These are phyloP conservation scores for Pseudococcus viburni DNA, from an alignment of 2,888 invertebrate species.

Conservation along the genomic window DNA sequence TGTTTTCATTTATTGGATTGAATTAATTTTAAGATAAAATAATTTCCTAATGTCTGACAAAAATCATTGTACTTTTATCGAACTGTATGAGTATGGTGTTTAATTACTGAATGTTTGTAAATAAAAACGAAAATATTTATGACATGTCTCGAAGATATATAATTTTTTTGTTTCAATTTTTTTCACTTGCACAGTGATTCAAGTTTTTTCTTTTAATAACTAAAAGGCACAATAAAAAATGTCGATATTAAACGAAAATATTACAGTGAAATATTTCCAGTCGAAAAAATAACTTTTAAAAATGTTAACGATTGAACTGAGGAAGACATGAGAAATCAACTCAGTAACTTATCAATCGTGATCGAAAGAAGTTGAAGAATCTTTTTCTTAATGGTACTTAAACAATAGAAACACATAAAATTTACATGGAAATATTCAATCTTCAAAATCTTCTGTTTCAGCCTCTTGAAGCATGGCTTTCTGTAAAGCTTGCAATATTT, in stretches of 20 bases:
- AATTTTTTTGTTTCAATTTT: not conserved
- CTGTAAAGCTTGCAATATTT: constrained; percentile 59
- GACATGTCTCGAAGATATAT: not conserved
- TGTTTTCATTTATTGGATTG: not conserved
- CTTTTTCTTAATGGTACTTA: not conserved
- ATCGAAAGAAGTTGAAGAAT: not conserved
- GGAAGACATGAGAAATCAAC: too few relatives aligned
- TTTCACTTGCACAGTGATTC: not conserved
- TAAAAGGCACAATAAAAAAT: not conserved
- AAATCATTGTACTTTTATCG: not conserved
- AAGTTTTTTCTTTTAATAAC: not conserved
- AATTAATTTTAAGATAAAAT: not conserved
- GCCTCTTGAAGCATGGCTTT: constrained; percentile 60
- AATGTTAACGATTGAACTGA: too few relatives aligned
- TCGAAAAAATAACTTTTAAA: too few relatives aligned
- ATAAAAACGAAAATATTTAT: not conserved
- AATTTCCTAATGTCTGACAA: not conserved
- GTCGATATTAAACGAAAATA: not conserved
- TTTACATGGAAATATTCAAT: not conserved
- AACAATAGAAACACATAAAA: not conserved
- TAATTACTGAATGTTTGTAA: constrained; percentile 3
- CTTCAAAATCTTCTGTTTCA: constrained; percentile 44
- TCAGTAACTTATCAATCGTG: not conserved
- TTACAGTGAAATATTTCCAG: not conserved
- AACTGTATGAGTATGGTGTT: not conserved